Percentiles rank a stretch among this genome's conserved stretches.
These are phyloP conservation scores for Drosophila monieri DNA, from an alignment of 2,888 invertebrate species.

Conservation along the genomic window DNA sequence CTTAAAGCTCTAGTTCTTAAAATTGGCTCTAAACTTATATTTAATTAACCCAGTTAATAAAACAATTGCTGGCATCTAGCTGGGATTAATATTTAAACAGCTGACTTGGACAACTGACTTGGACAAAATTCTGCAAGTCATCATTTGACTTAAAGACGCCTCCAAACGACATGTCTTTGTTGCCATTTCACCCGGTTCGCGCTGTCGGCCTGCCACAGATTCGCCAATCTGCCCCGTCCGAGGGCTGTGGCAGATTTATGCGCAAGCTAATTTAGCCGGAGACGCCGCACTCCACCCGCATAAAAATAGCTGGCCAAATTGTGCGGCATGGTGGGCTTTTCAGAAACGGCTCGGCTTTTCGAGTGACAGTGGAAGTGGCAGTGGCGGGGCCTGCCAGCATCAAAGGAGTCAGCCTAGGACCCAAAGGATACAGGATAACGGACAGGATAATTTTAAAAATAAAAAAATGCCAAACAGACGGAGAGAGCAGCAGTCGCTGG, in stretches of 20 bases:
- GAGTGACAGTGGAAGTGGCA: slow-evolving; percentile 26
- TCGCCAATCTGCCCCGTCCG: slow-evolving; percentile 28
- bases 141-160: neutral
- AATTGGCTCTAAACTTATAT: no score
- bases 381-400: slow-evolving; percentile 28
- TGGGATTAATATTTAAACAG: slow-evolving; percentile 5
- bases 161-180: neutral
- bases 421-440: slow-evolving; percentile 50
- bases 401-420: slow-evolving; percentile 50
- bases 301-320: slow-evolving; percentile 56
- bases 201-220: slow-evolving; percentile 18
- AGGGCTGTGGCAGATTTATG: slow-evolving; percentile 56
- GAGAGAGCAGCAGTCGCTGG: slow-evolving; percentile 29
- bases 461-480: slow-evolving; percentile 27
- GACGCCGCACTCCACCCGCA: slow-evolving; percentile 52
- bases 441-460: slow-evolving; percentile 46
- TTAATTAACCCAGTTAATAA: neutral
- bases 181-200: neutral
- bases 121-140: neutral
- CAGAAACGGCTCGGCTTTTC: slow-evolving; percentile 26
- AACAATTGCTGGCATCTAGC: no score
- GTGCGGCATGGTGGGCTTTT: slow-evolving; percentile 29
- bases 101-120: neutral
- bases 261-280: slow-evolving; percentile 65
- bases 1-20: no score